Evolutionary conservation across 2,888 invertebrate genomes (phyloP).

Genomic region (Aphodius sticticus): DNA sequence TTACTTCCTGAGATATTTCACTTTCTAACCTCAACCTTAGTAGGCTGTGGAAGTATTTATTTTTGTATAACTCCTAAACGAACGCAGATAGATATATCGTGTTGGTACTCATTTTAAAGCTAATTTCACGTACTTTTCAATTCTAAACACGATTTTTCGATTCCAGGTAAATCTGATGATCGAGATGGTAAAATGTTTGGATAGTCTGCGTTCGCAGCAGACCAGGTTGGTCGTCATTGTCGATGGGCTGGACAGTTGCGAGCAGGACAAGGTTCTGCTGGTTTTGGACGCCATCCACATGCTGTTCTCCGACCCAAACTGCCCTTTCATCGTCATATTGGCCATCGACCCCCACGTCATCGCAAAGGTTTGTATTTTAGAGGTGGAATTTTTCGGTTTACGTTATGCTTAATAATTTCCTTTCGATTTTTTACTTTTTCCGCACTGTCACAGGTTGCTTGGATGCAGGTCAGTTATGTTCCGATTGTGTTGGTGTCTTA

Average conservation of each 20-base stretch:
- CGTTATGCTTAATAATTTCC: conserved; percentile 6
- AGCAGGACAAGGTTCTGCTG: conserved; percentile 93
- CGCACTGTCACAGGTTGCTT: conserved; percentile 65
- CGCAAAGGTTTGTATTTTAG: conserved; percentile 75
- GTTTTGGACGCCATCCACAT: conserved; percentile 95
- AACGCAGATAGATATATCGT: not conserved
- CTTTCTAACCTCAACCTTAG: too few relatives aligned
- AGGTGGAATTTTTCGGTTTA: not conserved
- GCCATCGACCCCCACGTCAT: conserved; percentile 99
- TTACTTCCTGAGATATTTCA: too few relatives aligned
- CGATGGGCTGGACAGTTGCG: conserved; percentile 97
- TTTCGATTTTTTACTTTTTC: conserved; percentile 18
- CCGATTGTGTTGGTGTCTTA: conserved; percentile 34
- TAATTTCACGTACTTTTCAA: not conserved
- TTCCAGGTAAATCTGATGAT: conserved; percentile 56
- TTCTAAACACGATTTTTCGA: conserved; percentile 22
- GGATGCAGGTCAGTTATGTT: conserved; percentile 69
- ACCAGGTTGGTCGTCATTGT: conserved; percentile 95
- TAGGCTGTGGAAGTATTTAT: too few relatives aligned
- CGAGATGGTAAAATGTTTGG: conserved; percentile 83
- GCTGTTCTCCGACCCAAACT: conserved; percentile 90
- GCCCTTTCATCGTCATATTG: conserved; percentile 94
- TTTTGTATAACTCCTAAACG: too few relatives aligned
- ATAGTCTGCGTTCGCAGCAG: conserved; percentile 92
- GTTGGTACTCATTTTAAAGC: not conserved